Evolutionary conservation across 2,797 vertebrate species (phyloP), one percentile per base, ranked within the genome.

Genomic region (Chelidonichthys spinosus): DNA sequence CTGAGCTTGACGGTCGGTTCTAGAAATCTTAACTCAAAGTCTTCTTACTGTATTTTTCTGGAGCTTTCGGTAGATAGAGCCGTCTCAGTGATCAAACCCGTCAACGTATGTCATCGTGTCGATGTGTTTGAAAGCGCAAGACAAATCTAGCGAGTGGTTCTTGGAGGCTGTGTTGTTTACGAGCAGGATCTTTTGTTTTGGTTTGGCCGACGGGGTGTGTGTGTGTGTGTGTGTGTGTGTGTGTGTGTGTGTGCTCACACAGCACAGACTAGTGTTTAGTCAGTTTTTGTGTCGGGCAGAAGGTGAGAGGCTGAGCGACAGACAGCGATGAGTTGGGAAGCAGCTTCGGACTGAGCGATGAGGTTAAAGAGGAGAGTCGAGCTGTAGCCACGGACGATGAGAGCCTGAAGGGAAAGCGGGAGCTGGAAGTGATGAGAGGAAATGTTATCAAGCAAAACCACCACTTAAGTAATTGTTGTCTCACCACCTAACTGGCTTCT

Each of bases 351-450:
- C 15, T 0, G 14, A 72, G 50, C 9, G 69, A 25, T 8, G 70
- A 76, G 71, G 79, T 83, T 74, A 76, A 87, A 83, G 58, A 80
- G 39, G 50, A 74, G 84, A 4, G 58, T 56, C 4, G 61, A 74
- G 76, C 49, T 17, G 63, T 40, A 71, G 73, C 62, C 32, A 3
- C 76, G 72, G 54, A 81, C 44, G 32, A 6, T 18, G 44, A 65
- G 15, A 52, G 70, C 42, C 66, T 63, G 63, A 70, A 73, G 82
- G 82, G 61, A 65, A 73, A 46, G 72, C 74, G 67, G 83, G 62
- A 74, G 83, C 79, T 55, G 60, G 53, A 74, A 67, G 79, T 36
- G 46, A 73, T 44, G 68, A 83, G 69, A 68, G 71, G 56, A 75
- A 58, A 54, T 70, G 52, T 82, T 77, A 50, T 81, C 56, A 70